phyloP scores from a whole-genome alignment of 2,113 vertebrate species.

The Spizaetus ornatus region DNA sequence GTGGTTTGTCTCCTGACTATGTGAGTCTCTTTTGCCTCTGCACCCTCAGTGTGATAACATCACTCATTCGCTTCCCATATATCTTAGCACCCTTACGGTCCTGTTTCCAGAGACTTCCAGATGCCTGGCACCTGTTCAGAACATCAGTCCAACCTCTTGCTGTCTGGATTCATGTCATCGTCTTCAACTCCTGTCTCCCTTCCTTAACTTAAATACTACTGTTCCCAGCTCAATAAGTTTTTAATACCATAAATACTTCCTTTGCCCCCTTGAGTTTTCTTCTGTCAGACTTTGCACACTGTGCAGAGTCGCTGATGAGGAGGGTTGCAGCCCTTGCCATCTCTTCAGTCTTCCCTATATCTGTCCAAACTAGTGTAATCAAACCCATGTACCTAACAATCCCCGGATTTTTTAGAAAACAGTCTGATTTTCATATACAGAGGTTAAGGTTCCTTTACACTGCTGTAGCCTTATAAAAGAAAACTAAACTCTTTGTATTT shows the following conservation, averaged over 20 bases:
- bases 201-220: neutral
- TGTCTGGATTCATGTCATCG: neutral
- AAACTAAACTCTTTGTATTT: neutral
- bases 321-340: neutral
- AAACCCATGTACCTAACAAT: neutral
- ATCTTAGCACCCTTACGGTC: rapidly evolving
- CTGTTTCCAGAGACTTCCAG: neutral
- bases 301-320: neutral
- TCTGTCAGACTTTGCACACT: neutral
- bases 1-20: neutral
- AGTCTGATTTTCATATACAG: neutral
- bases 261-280: neutral
- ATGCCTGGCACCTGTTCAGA: neutral
- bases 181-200: neutral
- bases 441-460: neutral
- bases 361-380: neutral
- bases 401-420: neutral
- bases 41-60: neutral
- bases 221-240: neutral
- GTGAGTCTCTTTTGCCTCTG: neutral
- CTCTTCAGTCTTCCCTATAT: neutral
- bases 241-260: neutral
- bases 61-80: neutral
- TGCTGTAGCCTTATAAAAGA: neutral
- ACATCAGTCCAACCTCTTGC: neutral